A percentile compares a stretch with the other conserved stretches of the same genome.
Evolutionary conservation across 1,140 invertebrate species (phyloP).

Genomic region (Bemisia tabaci): DNA sequence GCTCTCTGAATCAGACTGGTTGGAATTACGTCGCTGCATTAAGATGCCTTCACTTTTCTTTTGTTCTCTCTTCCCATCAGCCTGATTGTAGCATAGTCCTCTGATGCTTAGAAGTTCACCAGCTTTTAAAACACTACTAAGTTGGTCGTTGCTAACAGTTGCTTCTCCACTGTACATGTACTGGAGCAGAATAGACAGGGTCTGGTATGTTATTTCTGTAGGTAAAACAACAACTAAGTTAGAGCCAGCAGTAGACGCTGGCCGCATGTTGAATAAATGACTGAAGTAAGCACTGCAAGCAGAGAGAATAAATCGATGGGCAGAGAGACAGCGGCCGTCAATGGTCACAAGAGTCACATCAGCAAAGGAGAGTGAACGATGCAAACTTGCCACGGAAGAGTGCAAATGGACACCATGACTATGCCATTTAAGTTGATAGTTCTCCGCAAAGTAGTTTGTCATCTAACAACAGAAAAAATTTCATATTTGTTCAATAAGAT

Average conservation of each 20-base stretch:
- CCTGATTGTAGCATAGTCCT: slow-evolving; percentile 22
- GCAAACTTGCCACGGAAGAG: slow-evolving; percentile 58
- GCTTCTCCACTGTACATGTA: slow-evolving; percentile 78
- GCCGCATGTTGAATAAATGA: slow-evolving; percentile 38
- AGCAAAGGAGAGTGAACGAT: slow-evolving; percentile 64
- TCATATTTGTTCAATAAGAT: too few relatives aligned
- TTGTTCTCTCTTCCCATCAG: slow-evolving; percentile 10
- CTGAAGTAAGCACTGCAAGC: slow-evolving; percentile 53
- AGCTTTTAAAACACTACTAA: slow-evolving; percentile 60
- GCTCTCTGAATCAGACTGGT: background rate
- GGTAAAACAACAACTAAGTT: slow-evolving; percentile 57
- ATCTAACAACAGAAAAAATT: too few relatives aligned
- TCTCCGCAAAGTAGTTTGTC: slow-evolving; percentile 37
- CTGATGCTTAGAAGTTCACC: slow-evolving; percentile 59
- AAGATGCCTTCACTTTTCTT: slow-evolving; percentile 6
- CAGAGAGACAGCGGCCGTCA: slow-evolving; percentile 64
- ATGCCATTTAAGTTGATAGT: slow-evolving; percentile 76
- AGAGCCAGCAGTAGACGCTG: slow-evolving; percentile 35
- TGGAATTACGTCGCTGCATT: background rate
- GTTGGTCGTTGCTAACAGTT: slow-evolving; percentile 66
- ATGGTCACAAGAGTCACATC: slow-evolving; percentile 69
- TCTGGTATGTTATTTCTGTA: slow-evolving; percentile 60
- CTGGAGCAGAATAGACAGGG: slow-evolving; percentile 63
- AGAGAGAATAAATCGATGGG: slow-evolving; percentile 73
- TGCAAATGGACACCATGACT: slow-evolving; percentile 65